phyloP scores from a whole-genome alignment of 2,888 invertebrate species.

The Leptinotarsa rubiginosa region DNA sequence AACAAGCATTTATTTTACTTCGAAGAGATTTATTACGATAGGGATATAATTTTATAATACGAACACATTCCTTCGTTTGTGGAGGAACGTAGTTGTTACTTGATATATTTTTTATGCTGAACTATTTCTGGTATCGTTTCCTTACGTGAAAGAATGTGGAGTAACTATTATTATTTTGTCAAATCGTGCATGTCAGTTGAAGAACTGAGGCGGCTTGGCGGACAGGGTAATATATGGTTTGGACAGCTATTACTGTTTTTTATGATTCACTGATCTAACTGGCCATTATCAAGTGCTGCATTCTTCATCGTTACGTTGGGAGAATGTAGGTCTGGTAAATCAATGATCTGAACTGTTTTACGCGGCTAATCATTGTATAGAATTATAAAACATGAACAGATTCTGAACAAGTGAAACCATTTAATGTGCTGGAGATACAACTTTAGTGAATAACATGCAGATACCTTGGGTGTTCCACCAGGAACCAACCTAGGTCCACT shows the following conservation, averaged over 20 bases:
- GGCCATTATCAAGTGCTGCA: background rate
- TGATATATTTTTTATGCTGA: background rate
- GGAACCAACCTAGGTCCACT: no score
- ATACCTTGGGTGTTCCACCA: no score
- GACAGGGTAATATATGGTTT: background rate
- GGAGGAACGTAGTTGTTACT: background rate
- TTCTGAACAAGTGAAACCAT: no score
- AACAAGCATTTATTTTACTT: constrained; percentile 30
- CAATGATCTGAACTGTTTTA: no score
- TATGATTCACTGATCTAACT: background rate
- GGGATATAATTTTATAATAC: constrained; percentile 18
- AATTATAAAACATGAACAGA: no score
- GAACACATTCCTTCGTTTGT: background rate
- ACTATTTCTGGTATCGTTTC: background rate
- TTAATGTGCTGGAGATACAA: no score
- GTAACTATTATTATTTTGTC: background rate
- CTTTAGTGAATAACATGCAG: no score
- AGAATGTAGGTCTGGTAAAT: no score
- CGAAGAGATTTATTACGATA: constrained; percentile 25
- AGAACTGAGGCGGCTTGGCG: background rate
- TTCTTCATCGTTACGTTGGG: background rate
- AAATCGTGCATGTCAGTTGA: constrained; percentile 5
- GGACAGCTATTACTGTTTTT: background rate
- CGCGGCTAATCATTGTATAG: no score
- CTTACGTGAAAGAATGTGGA: background rate